Base-by-base conservation (phyloP, 2,797 vertebrate species). In the Rousettus madagascariensis region DNA sequence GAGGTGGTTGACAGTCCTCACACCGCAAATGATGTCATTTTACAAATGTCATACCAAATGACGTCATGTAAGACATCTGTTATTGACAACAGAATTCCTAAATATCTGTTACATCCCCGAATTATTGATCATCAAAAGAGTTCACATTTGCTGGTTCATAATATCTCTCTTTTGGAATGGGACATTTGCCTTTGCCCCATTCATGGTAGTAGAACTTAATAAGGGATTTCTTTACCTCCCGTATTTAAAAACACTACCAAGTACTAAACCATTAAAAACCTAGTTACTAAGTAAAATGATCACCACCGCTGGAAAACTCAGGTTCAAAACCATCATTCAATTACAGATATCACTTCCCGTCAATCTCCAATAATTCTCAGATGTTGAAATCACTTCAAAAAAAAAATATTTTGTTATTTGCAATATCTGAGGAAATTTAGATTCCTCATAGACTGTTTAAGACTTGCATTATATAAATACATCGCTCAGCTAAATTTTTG, bases 11-110 rank as follows among this genome's bases (percentile, higher is more conserved):
- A 86, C 36, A 49, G 80, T 91, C 78, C 78, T 87, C 65, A 95
- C 96, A 85, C 61, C 84, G 83, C 85, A 95, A 93, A 77, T 84
- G 69, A 83, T 86, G 69, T n/a, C 83, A 33, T 95, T 95, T 95
- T 82, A 84, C 95, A 91, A 95, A 91, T 55, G 43, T 83, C 87
- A 51, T 15, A 38, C 20, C 51, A 86, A 80, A 94, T 94, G 89
- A 78, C 16, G 63, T 95, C 86, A 55, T 90, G 55, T 83, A 71
- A 88, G 55, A 86, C 46, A 75, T 92, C 30, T 11, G 16, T 91
- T 80, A 65, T 94, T 90, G 77, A 78, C 46, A 68, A 41, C 4
- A n/a, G 36, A 88, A 63, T 88, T 80, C 74, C 86, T 78, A 71
- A 72, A 74, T 93, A 68, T 92, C 17, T 87, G 49, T 57, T 92